Evolutionary conservation across 2,797 vertebrate genomes (phyloP).

Genomic region (Gouania willdenowi): DNA sequence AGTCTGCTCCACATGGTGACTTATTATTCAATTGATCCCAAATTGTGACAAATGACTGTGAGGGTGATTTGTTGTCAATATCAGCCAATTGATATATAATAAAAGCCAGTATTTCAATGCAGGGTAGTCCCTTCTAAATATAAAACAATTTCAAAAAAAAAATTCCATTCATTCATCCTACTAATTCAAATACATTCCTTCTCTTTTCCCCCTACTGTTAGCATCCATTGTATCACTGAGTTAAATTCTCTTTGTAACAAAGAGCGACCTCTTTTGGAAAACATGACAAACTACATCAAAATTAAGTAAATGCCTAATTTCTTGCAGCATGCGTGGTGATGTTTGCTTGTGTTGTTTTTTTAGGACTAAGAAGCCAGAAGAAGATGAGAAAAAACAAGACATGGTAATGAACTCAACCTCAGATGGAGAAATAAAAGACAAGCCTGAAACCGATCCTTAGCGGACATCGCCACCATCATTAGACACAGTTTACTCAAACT

Average conservation of each 20-base stretch:
- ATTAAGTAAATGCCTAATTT: background rate
- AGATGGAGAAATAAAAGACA: slow-evolving; percentile 54
- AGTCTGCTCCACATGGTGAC: no score
- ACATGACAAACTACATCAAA: slow-evolving; percentile 19
- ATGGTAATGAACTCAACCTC: slow-evolving; percentile 55
- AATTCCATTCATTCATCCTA: no score
- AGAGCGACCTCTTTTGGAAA: slow-evolving; percentile 49
- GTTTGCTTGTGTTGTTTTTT: slow-evolving; percentile 17
- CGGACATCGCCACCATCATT: background rate
- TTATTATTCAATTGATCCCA: no score
- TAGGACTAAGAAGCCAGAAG: slow-evolving; percentile 63
- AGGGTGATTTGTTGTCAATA: no score
- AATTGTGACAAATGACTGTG: no score
- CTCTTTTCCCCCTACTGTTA: no score
- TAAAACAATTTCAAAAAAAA: no score
- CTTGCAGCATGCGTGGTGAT: background rate
- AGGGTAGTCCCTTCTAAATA: no score
- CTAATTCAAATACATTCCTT: no score
- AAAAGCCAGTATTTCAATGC: no score
- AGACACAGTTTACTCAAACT: background rate
- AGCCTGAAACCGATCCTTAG: slow-evolving; percentile 54
- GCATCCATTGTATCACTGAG: no score
- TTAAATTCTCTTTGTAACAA: background rate
- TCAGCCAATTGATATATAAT: no score
- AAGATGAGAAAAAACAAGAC: slow-evolving; percentile 62